Evolutionary conservation across 92 coral and sea anemone species (phyloP), one percentile per base, ranked within the genome.

Genomic region (Epizoanthus ramosus): DNA sequence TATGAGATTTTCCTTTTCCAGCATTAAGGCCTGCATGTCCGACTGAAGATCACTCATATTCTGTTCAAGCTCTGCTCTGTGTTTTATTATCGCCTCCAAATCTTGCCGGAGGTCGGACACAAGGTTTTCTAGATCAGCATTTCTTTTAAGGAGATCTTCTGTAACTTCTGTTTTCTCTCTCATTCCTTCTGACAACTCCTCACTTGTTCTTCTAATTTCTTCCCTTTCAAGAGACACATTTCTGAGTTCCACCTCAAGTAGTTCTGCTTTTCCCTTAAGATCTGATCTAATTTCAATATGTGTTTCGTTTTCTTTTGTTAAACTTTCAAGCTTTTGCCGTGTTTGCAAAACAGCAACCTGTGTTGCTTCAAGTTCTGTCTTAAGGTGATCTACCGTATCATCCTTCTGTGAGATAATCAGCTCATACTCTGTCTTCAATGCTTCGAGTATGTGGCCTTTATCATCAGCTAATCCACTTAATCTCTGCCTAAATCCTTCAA

Each of bases 401-500:
- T 77, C 82, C 25, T 77, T 77, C 59, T 77, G 82, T 10, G 65
- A 61, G 41, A 77, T 77, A 47, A 77, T 77, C 82, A 77, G 63
- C 22, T 77, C 82, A 9, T 77, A 77, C 57, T 77, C 82, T 22
- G 82, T 41, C 50, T 77, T 77, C 56, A 77, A 21, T 21, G 82
- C 82, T 77, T 77, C 82, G 8, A 61, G 82, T 35, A 77, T 57
- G 41, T 77, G 71, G 17, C 82, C 89, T 37, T 85, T 89, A 73
- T 89, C 89, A 47, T 85, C 65, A 15, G 92, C 81, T 3, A 89
- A 68, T 23, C 65, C 84, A 45, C 53, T 43, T 41, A 89, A 53
- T 63, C 83, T 88, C 58, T 91, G 79, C 37, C 91, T 87, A 83
- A 88, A 71, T 12, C 83, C 87, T 57, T 79, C 88, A 75, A 92